Base-by-base conservation (phyloP, 2,888 invertebrate species). In the Baccha elongata region DNA sequence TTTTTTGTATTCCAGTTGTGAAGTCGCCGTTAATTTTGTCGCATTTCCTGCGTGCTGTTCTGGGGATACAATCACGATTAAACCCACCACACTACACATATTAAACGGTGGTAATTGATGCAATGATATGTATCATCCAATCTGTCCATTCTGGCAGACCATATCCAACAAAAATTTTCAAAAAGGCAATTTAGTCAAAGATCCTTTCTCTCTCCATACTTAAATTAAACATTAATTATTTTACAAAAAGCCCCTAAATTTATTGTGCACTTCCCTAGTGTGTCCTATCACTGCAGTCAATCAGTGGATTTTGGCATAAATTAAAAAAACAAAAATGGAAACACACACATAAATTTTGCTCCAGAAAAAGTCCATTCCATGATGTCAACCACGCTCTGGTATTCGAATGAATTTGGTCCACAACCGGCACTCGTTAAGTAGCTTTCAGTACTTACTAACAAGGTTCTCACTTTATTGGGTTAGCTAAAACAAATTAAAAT, bases 211-310 rank as follows among this genome's bases (percentile, higher is more conserved):
- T 48, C 65, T 65, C 75, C 75, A 62, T 60, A 71, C 75, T 60
- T 83, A 83, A n/a, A 83, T 83, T 83, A 83, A 78, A 73, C 83
- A 83, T 83, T 78, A 83, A 83, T 83, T 83, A 83, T 78, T 58
- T 76, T 46, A 65, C 65, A 65, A 55, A 76, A 68, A 62, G 29
- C n/a, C 11, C 19, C 26, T 29, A 55, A 73, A 83, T 83, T 83
- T 83, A 83, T 76, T 72, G 76, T 69, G 46, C 76, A 53, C 52
- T 65, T n/a, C 62, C 60, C 37, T 46, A n/a, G 35, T 26, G 52
- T 11, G 21, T 35, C 52, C 71, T 83, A 78, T 78, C 83, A 32
- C 17, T 52, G 42, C 73, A 68, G 62, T 55, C 83, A 83, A 83
- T 83, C 83, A 67, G 53, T 32, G 67, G 68, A 40, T 55, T 64